A percentile compares a stretch with the other conserved stretches of the same genome.
phyloP scores from a whole-genome alignment of 1,140 invertebrate species.

The Euschistus heros region DNA sequence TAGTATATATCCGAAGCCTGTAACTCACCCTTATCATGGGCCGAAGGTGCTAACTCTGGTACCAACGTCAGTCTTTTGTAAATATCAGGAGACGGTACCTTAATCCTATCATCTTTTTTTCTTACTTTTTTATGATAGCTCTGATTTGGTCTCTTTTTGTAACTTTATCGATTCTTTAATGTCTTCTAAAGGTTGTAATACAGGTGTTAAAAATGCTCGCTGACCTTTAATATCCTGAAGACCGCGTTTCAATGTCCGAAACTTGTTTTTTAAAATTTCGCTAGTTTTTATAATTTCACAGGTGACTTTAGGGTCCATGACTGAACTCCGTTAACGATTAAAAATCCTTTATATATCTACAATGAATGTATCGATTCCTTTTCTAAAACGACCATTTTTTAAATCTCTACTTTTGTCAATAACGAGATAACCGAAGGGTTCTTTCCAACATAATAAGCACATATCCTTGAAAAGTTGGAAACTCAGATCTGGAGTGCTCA shows the following conservation, averaged over 20 bases:
- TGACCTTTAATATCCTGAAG: background rate
- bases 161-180: background rate
- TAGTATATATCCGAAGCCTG: background rate
- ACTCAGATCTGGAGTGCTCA: constrained; percentile 28
- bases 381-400: too few species aligned
- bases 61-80: background rate
- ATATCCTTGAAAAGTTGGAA: too few species aligned
- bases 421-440: constrained; percentile 32
- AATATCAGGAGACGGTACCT: background rate
- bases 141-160: background rate
- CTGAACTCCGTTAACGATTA: too few species aligned
- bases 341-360: too few species aligned
- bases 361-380: too few species aligned
- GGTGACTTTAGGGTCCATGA: constrained; percentile 28
- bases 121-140: background rate
- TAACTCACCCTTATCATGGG: background rate
- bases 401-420: too few species aligned
- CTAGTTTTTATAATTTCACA: background rate
- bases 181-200: background rate
- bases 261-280: background rate
- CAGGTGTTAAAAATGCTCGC: background rate
- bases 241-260: background rate
- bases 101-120: background rate
- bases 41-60: background rate
- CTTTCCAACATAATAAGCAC: constrained; percentile 26